Evolutionary conservation across 2,113 vertebrate genomes (phyloP).

Genomic region (Osmerus eperlanus): DNA sequence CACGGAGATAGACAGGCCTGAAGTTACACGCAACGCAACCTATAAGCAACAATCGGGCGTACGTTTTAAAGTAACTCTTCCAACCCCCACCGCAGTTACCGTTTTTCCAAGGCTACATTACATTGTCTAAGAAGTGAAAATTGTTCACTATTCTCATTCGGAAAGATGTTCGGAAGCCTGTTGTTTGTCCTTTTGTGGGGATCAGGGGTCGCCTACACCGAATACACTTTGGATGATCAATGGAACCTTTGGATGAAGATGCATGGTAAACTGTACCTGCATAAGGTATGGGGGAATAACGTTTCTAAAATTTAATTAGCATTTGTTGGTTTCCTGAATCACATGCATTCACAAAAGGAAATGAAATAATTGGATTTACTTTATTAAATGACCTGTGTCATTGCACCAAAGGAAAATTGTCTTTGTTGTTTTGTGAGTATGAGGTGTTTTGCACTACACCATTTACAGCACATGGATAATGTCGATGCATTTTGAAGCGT

Average conservation of each 20-base stretch:
- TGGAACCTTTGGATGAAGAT: conserved; percentile 75
- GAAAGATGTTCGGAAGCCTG: conserved; percentile 39
- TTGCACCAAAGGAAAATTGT: background rate
- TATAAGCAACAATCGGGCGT: no score
- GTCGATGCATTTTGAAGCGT: background rate
- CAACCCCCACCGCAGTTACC: no score
- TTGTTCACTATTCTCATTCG: no score
- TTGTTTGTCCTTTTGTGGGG: conserved; percentile 38
- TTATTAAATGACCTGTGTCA: background rate
- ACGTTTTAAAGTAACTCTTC: no score
- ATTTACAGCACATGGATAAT: background rate
- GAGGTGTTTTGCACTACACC: background rate
- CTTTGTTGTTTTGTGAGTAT: background rate
- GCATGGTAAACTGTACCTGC: conserved; percentile 61
- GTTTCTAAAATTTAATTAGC: no score
- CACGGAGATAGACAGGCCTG: no score
- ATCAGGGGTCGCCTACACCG: background rate
- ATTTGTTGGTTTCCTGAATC: background rate
- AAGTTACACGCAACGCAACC: no score
- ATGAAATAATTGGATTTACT: background rate
- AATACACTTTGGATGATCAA: conserved; percentile 53
- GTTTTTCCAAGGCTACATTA: no score
- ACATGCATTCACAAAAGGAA: background rate
- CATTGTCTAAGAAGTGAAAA: no score
- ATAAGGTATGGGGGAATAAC: conserved; percentile 35